Conservation (phyloP, 1,140 invertebrate species). For the Acromyrmex echinatior region DNA sequence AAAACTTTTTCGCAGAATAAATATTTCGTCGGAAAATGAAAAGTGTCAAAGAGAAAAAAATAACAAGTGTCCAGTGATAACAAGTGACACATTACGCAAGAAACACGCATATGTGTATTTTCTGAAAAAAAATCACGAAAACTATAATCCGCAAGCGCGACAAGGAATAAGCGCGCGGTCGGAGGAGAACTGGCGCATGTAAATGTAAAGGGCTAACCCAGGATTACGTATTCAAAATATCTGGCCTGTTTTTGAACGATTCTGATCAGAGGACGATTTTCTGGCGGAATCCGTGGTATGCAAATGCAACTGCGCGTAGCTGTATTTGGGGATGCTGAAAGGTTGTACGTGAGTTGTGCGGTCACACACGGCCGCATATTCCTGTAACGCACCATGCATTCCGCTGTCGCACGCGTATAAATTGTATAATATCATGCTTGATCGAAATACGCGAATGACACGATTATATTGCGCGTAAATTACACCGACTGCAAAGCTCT, state of each 20-base stretch:
- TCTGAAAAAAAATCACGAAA: slow-evolving; percentile 18
- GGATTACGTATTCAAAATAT: slow-evolving; percentile 72
- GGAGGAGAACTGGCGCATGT: neutral
- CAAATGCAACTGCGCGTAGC: slow-evolving; percentile 68
- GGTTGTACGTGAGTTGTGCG: slow-evolving; percentile 52
- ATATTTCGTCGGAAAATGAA: neutral
- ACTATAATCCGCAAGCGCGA: neutral
- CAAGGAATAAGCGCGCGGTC: neutral
- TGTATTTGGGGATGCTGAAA: slow-evolving; percentile 76
- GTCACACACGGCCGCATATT: slow-evolving; percentile 21
- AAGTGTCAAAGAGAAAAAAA: neutral
- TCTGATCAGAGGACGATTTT: slow-evolving; percentile 71
- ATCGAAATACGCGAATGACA: slow-evolving; percentile 33
- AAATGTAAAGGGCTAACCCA: slow-evolving; percentile 61
- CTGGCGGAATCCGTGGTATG: slow-evolving; percentile 71
- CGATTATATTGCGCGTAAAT: slow-evolving; percentile 45
- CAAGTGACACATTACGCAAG: neutral
- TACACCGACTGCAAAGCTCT: neutral
- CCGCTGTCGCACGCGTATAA: slow-evolving; percentile 54
- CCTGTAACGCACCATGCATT: slow-evolving; percentile 56
- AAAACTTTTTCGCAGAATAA: neutral
- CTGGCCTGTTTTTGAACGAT: slow-evolving; percentile 65
- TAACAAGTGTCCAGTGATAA: slow-evolving; percentile 8
- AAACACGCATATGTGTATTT: neutral
- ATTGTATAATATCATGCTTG: slow-evolving; percentile 53